Evolutionary conservation across 2,113 vertebrate genomes (phyloP), one percentile per base, ranked within the genome.

Genomic region (Osmerus mordax): DNA sequence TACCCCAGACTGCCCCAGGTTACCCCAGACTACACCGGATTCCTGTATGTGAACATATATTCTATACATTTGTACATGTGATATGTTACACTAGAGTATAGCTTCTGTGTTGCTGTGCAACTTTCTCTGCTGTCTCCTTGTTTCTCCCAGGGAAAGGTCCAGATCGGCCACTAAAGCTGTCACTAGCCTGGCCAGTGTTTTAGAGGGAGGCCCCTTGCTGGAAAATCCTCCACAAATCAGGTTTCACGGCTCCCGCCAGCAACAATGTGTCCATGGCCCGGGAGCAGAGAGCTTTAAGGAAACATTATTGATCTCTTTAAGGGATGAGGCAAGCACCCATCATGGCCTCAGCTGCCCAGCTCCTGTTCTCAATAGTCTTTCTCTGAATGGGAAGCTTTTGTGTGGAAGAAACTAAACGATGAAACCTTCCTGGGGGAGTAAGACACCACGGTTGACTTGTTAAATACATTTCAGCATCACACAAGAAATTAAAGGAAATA

Each of bases 181-280:
- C 81, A 79, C 79, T 72, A 82, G 65, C 74, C 69, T 74, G 61
- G 71, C 65, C 74, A 74, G 54, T 74, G 74, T 79, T 77, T 72
- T 72, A 79, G 56, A 69, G 66, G 55, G 70, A 59, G 74, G 70
- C 72, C 71, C 69, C 62, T 71, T 21, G 56, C 28, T 69, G 65
- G 58, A 72, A 75, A 83, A 73, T 74, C 75, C 78, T 66, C 71
- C 63, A 25, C 75, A 80, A 83, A 83, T 83, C 72, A 80, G 52
- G 67, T 83, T 83, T 78, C 81, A 83, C 75, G 75, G 65, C 75
- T 73, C 71, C 41, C 8, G 62, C 29, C 2, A 32, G 56, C 61
- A 68, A 73, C 71, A 75, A 72, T 77, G 70, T 65, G 18, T 61
- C 65, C 28, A 65, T 63, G 66, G 72, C 68, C 53, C 53, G 58